Base-by-base conservation (phyloP, 2,888 invertebrate species). In the Macrophya alboannulata region DNA sequence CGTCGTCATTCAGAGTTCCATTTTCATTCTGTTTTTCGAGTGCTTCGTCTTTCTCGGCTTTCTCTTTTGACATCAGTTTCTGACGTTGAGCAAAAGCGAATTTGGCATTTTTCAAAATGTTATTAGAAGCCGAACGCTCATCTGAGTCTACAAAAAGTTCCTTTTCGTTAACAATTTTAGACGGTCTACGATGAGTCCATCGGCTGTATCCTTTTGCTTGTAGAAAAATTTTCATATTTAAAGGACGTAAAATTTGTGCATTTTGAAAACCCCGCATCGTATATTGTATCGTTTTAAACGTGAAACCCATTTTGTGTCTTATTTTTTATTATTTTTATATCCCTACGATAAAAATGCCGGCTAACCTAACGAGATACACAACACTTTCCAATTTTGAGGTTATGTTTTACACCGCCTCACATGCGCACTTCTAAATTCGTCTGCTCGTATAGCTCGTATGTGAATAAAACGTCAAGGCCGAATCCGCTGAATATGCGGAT, bases 171-270 rank as follows among this genome's bases (percentile, higher is more conserved):
- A 95, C 89, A 68, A 96, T 94, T 89, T 94, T 94, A 43, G 92
- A 91, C 37, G 95, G 95, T 85, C 90, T 93, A 85, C 96, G 95
- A 89, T 95, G 94, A 86, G 92, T 88, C 95, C 95, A 95, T 89
- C 95, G 94, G 15, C 92, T 89, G 81, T 92, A 90, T 31, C 15
- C 31, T 59, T 76, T 51, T 4, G 40, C 37, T 40, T 51, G 84
- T 21, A 84, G n/a, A 62, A 72, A 76, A 10, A 65, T 62, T 81
- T 62, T 31, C 17, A 1, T 3, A 40, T 21, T n/a, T 12, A 40
- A 12, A 3, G 51, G 43, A 40, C 81, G 81, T 21, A 21, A 21
- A n/a, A 25, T 62, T 43, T 10, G 15, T 0, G 45, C 15, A 25
- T 40, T 25, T 59, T 65, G 62, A 43, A 81, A 17, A 43, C 40